Base-by-base conservation (phyloP, 2,113 vertebrate genomes). In the Falco punctatus region DNA sequence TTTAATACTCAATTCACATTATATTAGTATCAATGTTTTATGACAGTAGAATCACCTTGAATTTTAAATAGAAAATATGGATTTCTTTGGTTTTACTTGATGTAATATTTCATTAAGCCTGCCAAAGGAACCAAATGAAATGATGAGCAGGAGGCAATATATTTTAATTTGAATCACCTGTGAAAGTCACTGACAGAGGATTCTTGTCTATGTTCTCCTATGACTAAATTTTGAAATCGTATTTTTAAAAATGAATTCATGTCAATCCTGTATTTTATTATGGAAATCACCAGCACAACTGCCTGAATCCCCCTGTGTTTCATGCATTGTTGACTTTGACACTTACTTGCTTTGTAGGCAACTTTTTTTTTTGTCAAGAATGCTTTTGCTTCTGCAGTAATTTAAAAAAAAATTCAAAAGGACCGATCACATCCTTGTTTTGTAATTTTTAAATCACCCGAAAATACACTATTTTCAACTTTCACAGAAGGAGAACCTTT, bases 1-100 rank as follows among this genome's bases (percentile, higher is more conserved):
- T 84, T 94, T 92, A 97, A 95, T 59, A 90, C 28, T 67, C 3
- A 2, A 64, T 80, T 94, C 84, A 69, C 16, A 21, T 93, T 88
- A 26, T 72, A 93, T 93, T 73, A 70, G 61, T 54, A 82, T 90
- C 81, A 91, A 72, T 83, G 72, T 88, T 92, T 78, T 81, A 75
- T 57, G 86, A 51, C 78, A 81, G 65, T 49, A 87, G 38, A 90
- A 81, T 64, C 49, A 75, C 64, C 49, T 74, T 95, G 85, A 88
- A 96, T 93, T 92, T 90, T 86, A 92, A 95, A 81, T 23, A 72
- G 77, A 91, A 93, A 94, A 80, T 89, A 89, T 17, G 15, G 38
- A 74, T 94, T 94, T 83, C 78, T 80, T 83, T 86, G 81, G 49
- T 83, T 95, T 92, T 71, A 82, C 59, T 93, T 83, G 16, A 95